Evolutionary conservation across 1,140 invertebrate genomes (phyloP).

Genomic region (Bradysia coprophila): DNA sequence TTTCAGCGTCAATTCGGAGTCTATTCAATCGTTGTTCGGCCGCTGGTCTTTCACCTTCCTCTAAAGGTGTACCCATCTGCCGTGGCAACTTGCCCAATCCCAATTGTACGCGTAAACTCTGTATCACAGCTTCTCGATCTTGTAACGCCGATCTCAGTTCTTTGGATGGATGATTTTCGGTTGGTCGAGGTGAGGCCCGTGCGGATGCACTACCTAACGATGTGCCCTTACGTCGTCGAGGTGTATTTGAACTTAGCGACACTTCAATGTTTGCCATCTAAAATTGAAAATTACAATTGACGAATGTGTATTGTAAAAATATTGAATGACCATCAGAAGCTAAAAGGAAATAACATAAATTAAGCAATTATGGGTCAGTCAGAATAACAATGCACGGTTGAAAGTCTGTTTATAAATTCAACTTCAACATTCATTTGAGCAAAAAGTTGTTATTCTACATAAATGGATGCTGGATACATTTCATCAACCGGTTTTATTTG

Average conservation of each 20-base stretch:
- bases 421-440: too few species aligned
- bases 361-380: too few species aligned
- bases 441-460: too few species aligned
- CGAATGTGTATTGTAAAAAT: too few species aligned
- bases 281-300: too few species aligned
- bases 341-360: too few species aligned
- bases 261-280: slow-evolving; percentile 77
- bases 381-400: too few species aligned
- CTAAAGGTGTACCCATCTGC: slow-evolving; percentile 21
- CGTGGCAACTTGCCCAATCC: slow-evolving; percentile 22
- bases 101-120: slow-evolving; percentile 34
- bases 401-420: too few species aligned
- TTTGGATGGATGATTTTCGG: slow-evolving; percentile 35
- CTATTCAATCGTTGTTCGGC: slow-evolving; percentile 44
- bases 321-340: too few species aligned
- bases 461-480: too few species aligned
- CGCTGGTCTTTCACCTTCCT: slow-evolving; percentile 17
- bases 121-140: slow-evolving; percentile 67
- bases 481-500: too few species aligned
- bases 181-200: slow-evolving; percentile 23
- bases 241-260: slow-evolving; percentile 37
- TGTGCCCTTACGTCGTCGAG: slow-evolving; percentile 32
- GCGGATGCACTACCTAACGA: slow-evolving; percentile 16
- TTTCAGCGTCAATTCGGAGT: slow-evolving; percentile 46
- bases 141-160: slow-evolving; percentile 46